Conservation (phyloP, 2,113 vertebrate species). For the Pyxicephalus adspersus region DNA sequence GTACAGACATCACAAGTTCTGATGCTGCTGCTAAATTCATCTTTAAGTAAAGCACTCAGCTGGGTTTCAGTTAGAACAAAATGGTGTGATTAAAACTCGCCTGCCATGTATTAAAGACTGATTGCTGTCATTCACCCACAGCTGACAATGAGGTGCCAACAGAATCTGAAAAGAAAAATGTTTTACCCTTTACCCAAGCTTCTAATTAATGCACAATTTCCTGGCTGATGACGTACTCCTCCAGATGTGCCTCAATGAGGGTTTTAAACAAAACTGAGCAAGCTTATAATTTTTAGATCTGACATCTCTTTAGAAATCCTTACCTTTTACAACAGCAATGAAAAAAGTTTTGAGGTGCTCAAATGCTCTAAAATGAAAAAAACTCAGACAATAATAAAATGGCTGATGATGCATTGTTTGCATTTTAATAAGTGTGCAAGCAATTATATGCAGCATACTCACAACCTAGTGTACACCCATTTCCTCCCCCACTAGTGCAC, state of each 20-base stretch:
- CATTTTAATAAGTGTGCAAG: too few relatives aligned
- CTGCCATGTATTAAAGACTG: not conserved
- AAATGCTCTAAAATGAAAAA: too few relatives aligned
- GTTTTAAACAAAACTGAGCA: slow-evolving; percentile 13
- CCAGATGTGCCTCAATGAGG: slow-evolving; percentile 29
- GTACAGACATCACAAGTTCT: not conserved
- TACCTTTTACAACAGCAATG: too few relatives aligned
- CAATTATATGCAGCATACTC: too few relatives aligned
- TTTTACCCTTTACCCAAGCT: not conserved
- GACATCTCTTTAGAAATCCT: not conserved
- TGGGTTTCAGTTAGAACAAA: not conserved
- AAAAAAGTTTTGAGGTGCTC: too few relatives aligned
- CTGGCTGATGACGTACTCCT: slow-evolving; percentile 25
- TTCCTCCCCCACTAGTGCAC: too few relatives aligned
- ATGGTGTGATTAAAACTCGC: slow-evolving; percentile 1
- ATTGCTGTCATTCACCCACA: not conserved
- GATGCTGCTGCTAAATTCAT: not conserved
- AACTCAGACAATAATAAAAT: too few relatives aligned
- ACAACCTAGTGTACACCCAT: too few relatives aligned
- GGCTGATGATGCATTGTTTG: too few relatives aligned
- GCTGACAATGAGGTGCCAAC: not conserved
- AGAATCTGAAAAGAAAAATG: slow-evolving; percentile 11
- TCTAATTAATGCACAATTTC: slow-evolving; percentile 53
- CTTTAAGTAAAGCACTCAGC: not conserved
- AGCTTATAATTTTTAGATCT: not conserved